phyloP scores from a whole-genome alignment of 2,797 vertebrate genomes.

The Pagetopsis macropterus region DNA sequence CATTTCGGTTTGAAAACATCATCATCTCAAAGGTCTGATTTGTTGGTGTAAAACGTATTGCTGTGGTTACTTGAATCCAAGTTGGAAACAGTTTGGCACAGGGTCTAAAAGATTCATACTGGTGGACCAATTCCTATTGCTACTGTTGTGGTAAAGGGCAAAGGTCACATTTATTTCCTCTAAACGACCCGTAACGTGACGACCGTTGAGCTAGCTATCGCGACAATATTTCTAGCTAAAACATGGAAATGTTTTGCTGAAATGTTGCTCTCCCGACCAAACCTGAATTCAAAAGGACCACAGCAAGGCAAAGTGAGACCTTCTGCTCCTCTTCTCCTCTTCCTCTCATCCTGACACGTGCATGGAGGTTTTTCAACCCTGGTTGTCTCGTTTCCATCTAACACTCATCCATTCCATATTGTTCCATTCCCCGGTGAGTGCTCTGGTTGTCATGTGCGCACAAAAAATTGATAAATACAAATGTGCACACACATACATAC shows the following conservation, averaged over 20 bases:
- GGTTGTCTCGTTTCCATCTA: conserved; percentile 51
- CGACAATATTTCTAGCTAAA: conserved; percentile 39
- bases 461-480: conserved; percentile 36
- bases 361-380: conserved; percentile 56
- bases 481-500: conserved; percentile 22
- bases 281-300: conserved; percentile 33
- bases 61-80: conserved; percentile 39
- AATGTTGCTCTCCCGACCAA: conserved; percentile 27
- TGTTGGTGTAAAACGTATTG: conserved; percentile 44
- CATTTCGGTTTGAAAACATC: conserved; percentile 41
- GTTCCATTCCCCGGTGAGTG: conserved; percentile 68
- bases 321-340: conserved; percentile 39
- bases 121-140: not conserved
- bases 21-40: conserved; percentile 55
- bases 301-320: conserved; percentile 63
- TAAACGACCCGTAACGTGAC: not conserved
- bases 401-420: conserved; percentile 56
- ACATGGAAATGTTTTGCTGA: conserved; percentile 48
- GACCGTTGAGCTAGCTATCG: not conserved
- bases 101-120: not conserved
- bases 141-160: not conserved
- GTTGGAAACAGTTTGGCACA: conserved; percentile 18
- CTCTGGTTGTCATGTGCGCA: conserved; percentile 72
- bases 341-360: conserved; percentile 45
- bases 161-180: conserved; percentile 1